Base-by-base conservation (phyloP, 2,797 vertebrate genomes). In the Sebastes aleutianus region DNA sequence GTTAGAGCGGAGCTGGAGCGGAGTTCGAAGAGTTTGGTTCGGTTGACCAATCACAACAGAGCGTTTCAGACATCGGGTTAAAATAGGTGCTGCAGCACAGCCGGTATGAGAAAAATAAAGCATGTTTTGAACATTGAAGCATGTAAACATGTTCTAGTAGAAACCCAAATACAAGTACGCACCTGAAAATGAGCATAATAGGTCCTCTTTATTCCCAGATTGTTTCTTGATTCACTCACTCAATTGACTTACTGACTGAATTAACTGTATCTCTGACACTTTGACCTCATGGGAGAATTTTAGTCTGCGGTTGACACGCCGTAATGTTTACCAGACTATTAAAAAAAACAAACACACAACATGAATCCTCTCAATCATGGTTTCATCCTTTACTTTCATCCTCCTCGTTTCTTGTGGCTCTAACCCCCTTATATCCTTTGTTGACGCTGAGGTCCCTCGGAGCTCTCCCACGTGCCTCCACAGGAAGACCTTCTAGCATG, bases 341-440 rank as follows among this genome's bases (percentile, higher is more conserved):
- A 74, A 85, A 73, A 84, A 85, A 78, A 83, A 76, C 24, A 82
- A 79, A 93, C 80, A 74, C 22, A 57, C 74, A 80, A 72, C 81
- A 79, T 80, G 71, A 92, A 91, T 70, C 64, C 56, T 67, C 76
- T 74, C 56, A 79, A 79, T 86, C 85, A 88, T 76, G 32, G 8
- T 85, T 75, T 72, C 86, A 78, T 91, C 79, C 83, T 75, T 56
- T 47, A 36, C 89, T 92, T 89, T 91, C 32, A 89, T 89, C 73
- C 68, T 8, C 54, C 53, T 32, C 84, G 18, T 89, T 86, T 89
- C 62, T 85, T 86, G 85, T 89, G 87, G 87, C 76, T 78, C 80
- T 58, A 47, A 47, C 74, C 18, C 43, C 43, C 61, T 79, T 74
- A 14, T 75, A 77, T 89, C 80, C 86, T 86, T 76, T 84, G 88